Evolutionary conservation across 2,113 vertebrate species (phyloP), one percentile per base, ranked within the genome.

Genomic region (Spermophilus dauricus): DNA sequence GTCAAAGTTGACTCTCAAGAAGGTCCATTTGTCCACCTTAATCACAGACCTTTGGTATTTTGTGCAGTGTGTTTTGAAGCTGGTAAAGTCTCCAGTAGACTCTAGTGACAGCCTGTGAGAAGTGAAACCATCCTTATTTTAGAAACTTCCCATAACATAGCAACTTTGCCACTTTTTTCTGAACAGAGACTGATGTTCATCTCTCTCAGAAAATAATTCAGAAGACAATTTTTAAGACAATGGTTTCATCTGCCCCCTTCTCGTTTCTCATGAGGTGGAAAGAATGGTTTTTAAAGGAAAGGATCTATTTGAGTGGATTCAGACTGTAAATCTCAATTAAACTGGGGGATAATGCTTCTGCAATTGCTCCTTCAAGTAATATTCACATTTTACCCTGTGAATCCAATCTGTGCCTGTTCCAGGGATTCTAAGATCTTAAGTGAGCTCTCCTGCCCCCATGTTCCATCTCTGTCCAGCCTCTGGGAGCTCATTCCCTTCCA

Each of bases 101-200:
- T 89, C 45, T 80, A 95, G 80, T 45, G 51, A 87, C 89, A 96
- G 95, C 89, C 78, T 78, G 37, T 93, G 95, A 80, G 81, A 89
- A 96, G 91, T 87, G 85, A 91, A 97, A 95, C 78, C 81, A 95
- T 56, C 63, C 84, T 94, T 87, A 82, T 96, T 98, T 98, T 94
- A 97, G 96, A 91, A 91, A 1, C 0, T 94, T 4, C 17, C 94
- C 96, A 93, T 69, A 96, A 98, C 98, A 98, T 98, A 98, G 96
- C 90, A 97, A 89, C 96, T 97, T 97, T 89, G 96, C 95, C 97
- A 94, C 96, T 92, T 96, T 91, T 96, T 72, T 89, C 95, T 94
- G 84, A 89, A 70, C 56, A 87, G 82, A 98, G 88, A 97, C 96
- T 95, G 96, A 95, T 95, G 98, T 98, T 97, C 91, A 91, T 96